Evolutionary conservation across 1,140 invertebrate genomes (phyloP).

Genomic region (Apocrypta bakeri): DNA sequence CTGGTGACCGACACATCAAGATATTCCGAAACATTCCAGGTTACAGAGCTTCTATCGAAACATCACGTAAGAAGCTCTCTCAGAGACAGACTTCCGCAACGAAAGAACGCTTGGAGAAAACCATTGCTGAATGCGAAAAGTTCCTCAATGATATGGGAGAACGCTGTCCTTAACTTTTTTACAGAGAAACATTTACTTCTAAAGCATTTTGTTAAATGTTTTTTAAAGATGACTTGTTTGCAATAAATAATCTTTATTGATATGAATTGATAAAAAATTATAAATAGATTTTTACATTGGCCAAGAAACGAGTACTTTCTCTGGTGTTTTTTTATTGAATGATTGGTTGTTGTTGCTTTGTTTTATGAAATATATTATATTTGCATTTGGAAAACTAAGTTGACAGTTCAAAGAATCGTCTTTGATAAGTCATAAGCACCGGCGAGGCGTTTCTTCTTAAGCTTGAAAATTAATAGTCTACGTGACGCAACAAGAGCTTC

Average conservation of each 20-base stretch:
- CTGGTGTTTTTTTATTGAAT: conserved; percentile 5
- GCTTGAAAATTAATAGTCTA: conserved; percentile 67
- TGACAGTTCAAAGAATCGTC: conserved; percentile 60
- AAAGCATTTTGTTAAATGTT: conserved; percentile 40
- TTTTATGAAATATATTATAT: conserved; percentile 36
- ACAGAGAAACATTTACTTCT: conserved; percentile 18
- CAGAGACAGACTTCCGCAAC: conserved; percentile 80
- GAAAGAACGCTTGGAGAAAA: conserved; percentile 83
- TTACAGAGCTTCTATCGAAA: conserved; percentile 80
- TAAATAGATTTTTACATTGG: conserved; percentile 48
- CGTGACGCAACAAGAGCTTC: conserved; percentile 68
- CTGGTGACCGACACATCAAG: conserved; percentile 85
- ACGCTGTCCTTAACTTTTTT: conserved; percentile 58
- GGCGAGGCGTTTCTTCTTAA: conserved; percentile 63
- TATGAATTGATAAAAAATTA: conserved; percentile 42
- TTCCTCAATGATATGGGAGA: conserved; percentile 74
- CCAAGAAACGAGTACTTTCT: conserved; percentile 20
- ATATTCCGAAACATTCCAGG: conserved; percentile 90
- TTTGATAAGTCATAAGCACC: conserved; percentile 66
- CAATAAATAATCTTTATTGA: conserved; percentile 51
- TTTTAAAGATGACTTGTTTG: conserved; percentile 30
- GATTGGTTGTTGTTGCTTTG: not conserved
- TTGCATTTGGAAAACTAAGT: conserved; percentile 24
- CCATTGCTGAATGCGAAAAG: conserved; percentile 80
- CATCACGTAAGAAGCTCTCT: conserved; percentile 79